Percentiles rank a stretch among this genome's conserved stretches.
Conservation (phyloP, 2,113 vertebrate species). For the Lamprologus speciosus region DNA sequence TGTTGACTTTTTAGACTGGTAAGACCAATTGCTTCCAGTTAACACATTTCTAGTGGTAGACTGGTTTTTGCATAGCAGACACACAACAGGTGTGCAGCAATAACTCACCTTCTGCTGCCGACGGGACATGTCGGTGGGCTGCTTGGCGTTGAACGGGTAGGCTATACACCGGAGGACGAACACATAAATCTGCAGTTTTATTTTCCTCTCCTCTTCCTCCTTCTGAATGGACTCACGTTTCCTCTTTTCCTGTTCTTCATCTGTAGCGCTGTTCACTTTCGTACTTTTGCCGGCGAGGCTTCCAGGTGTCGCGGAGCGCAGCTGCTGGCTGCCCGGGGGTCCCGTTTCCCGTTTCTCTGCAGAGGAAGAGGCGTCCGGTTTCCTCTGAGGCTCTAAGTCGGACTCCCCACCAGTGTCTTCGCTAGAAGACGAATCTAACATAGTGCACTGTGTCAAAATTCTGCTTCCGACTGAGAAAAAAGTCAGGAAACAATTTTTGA, state of each 20-base stretch:
- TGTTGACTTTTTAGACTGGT: accelerated
- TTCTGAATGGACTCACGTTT: conserved; percentile 66
- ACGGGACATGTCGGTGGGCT: conserved; percentile 89
- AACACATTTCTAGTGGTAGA: not conserved
- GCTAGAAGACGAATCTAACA: conserved; percentile 96
- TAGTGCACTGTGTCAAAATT: conserved; percentile 25
- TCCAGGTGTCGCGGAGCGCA: conserved; percentile 51
- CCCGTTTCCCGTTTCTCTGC: conserved; percentile 37
- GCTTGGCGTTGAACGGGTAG: conserved; percentile 87
- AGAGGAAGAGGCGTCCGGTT: not conserved
- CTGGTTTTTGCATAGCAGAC: not conserved
- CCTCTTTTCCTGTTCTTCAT: conserved; percentile 74
- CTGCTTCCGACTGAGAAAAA: not conserved
- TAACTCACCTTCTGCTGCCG: conserved; percentile 85
- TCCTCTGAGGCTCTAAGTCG: conserved; percentile 66
- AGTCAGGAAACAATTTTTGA: not conserved
- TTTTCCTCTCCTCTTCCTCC: conserved; percentile 81
- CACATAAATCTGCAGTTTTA: conserved; percentile 86
- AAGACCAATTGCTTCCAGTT: not conserved
- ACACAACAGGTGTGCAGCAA: conserved; percentile 39
- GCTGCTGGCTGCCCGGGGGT: conserved; percentile 42
- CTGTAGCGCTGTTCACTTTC: not conserved
- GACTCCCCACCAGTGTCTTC: conserved; percentile 87
- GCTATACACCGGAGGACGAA: conserved; percentile 89
- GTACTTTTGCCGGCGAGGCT: conserved; percentile 52